A percentile compares a stretch with the other conserved stretches of the same genome.
These are phyloP conservation scores for Staurois parvus DNA, from an alignment of 2,797 vertebrate genomes.

Conservation along the genomic window DNA sequence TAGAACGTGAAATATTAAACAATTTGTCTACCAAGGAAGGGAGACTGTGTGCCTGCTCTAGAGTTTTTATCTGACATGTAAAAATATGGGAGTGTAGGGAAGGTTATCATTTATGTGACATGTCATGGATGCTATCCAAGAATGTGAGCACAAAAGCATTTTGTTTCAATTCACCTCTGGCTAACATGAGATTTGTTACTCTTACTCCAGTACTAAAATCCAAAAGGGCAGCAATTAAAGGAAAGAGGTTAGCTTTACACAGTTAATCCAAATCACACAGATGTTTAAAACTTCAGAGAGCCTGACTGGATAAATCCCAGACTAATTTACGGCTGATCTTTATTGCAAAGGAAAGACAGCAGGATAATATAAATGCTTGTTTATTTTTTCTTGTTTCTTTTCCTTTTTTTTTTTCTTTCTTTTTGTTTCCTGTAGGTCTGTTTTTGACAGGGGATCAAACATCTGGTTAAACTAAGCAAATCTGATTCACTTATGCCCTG, in stretches of 20 bases:
- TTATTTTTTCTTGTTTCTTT: conserved; percentile 58
- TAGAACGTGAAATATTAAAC: not conserved
- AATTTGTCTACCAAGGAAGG: not conserved
- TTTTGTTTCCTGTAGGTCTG: conserved; percentile 55
- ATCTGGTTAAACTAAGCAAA: conserved; percentile 63
- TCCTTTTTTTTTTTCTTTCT: conserved; percentile 33
- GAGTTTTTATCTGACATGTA: conserved; percentile 15
- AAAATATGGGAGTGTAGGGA: conserved; percentile 61
- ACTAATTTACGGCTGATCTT: conserved; percentile 65
- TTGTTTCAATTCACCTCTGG: conserved; percentile 65
- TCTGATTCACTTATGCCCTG: conserved; percentile 59
- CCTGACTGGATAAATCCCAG: conserved; percentile 66
- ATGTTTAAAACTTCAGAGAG: conserved; percentile 70
- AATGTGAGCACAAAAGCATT: conserved; percentile 69
- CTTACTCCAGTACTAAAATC: conserved; percentile 63
- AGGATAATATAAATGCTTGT: conserved; percentile 66
- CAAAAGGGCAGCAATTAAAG: conserved; percentile 67
- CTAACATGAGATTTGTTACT: conserved; percentile 67
- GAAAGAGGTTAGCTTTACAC: conserved; percentile 66
- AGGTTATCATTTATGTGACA: conserved; percentile 65
- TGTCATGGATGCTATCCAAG: conserved; percentile 65
- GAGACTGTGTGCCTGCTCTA: not conserved
- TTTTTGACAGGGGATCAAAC: conserved; percentile 69
- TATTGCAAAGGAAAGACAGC: conserved; percentile 68
- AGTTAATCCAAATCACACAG: conserved; percentile 74